These are phyloP conservation scores for Brachypodius melanocephalos DNA, from an alignment of 2,113 vertebrate genomes.

Conservation along the genomic window DNA sequence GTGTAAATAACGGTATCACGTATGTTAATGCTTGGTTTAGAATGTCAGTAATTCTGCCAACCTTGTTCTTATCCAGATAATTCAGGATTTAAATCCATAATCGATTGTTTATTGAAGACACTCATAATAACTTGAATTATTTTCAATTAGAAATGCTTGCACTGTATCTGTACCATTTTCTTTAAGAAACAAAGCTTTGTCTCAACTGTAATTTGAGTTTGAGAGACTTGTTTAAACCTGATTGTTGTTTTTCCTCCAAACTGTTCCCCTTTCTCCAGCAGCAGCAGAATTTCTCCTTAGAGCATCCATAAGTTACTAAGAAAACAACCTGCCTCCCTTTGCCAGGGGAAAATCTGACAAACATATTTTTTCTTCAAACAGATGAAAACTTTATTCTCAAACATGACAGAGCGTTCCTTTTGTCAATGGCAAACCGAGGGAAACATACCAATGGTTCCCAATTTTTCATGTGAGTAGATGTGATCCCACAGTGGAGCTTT, in stretches of 20 bases:
- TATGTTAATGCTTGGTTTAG: neutral
- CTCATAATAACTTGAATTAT: neutral
- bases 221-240: slow-evolving; percentile 28
- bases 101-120: neutral
- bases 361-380: slow-evolving; percentile 81
- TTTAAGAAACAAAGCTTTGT: neutral
- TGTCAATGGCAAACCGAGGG: slow-evolving; percentile 99
- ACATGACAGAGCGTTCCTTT: slow-evolving; percentile 97
- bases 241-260: slow-evolving; percentile 3
- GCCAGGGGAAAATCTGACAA: slow-evolving; percentile 47
- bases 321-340: neutral
- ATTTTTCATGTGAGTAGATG: slow-evolving; percentile 97
- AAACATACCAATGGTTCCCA: slow-evolving; percentile 99
- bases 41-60: neutral
- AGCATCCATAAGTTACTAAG: slow-evolving; percentile 63
- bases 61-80: neutral
- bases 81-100: neutral
- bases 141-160: neutral
- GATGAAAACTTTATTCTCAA: slow-evolving; percentile 99
- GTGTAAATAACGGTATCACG: neutral
- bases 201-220: neutral
- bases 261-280: slow-evolving; percentile 59
- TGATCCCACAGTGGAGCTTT: slow-evolving; percentile 47
- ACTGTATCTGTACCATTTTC: neutral
- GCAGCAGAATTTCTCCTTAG: slow-evolving; percentile 69